These are phyloP conservation scores for Ceyx margarethae DNA, from an alignment of 2,113 vertebrate species.

Conservation along the genomic window DNA sequence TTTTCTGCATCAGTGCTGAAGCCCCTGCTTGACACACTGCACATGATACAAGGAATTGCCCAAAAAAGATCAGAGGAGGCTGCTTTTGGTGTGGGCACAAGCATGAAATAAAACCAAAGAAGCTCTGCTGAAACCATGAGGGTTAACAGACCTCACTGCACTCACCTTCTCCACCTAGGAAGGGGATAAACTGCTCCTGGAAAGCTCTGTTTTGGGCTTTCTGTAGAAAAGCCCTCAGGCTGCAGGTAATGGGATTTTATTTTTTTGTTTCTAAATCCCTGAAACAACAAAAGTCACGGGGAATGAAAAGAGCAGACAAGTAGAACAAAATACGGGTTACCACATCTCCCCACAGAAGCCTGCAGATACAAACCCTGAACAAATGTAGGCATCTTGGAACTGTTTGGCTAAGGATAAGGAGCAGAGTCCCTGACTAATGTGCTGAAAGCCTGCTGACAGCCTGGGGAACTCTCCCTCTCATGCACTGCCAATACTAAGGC, in stretches of 20 bases:
- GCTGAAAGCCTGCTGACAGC: neutral
- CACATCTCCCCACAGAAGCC: neutral
- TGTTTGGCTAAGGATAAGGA: neutral
- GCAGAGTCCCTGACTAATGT: neutral
- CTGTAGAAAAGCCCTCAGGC: neutral
- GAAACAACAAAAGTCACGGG: neutral
- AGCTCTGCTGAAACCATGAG: neutral
- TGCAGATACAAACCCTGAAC: neutral
- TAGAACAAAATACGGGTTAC: neutral
- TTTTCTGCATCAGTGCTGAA: neutral
- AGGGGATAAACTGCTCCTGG: neutral
- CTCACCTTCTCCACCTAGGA: too few species aligned
- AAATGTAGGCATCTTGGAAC: neutral
- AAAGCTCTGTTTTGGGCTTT: neutral
- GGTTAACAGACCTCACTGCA: neutral
- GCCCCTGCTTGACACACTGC: neutral
- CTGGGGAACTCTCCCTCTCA: neutral
- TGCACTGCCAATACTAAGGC: neutral
- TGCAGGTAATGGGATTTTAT: neutral
- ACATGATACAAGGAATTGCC: fast-evolving
- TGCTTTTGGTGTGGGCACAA: fast-evolving
- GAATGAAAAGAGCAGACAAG: neutral
- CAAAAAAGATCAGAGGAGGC: neutral
- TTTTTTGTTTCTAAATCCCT: neutral
- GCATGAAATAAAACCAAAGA: neutral